phyloP scores from a whole-genome alignment of 1,140 invertebrate species.

The Sminthurides bifidus region DNA sequence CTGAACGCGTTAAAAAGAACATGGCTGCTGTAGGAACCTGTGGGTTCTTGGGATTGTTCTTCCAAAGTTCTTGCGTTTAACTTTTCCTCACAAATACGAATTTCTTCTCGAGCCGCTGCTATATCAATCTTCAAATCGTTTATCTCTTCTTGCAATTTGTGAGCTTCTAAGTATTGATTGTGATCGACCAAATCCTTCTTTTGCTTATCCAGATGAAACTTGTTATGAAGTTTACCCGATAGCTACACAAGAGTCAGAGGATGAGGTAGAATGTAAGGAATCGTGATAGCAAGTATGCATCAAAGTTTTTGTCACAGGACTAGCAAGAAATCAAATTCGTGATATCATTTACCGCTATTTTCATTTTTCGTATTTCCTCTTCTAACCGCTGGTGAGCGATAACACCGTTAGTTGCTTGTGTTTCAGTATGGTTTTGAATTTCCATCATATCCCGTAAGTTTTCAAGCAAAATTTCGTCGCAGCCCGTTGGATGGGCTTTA shows the following conservation, averaged over 20 bases:
- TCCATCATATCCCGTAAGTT: constrained; percentile 1
- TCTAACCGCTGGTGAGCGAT: too few relatives aligned
- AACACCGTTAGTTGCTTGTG: too few relatives aligned
- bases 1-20: neutral
- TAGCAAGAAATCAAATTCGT: too few relatives aligned
- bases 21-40: neutral
- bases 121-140: neutral
- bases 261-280: too few relatives aligned
- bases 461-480: constrained; percentile 4
- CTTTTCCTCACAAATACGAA: neutral
- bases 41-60: neutral
- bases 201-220: neutral
- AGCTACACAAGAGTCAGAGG: too few relatives aligned
- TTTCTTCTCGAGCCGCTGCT: neutral
- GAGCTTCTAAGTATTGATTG: neutral
- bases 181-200: neutral
- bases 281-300: too few relatives aligned
- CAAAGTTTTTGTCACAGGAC: too few relatives aligned
- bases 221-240: neutral
- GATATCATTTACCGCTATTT: neutral
- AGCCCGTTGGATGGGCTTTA: constrained; percentile 2
- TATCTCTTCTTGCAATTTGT: neutral
- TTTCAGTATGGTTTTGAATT: too few relatives aligned
- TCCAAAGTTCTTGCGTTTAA: neutral
- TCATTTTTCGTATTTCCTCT: neutral